A percentile compares a stretch with the other conserved stretches of the same genome.
phyloP scores from a whole-genome alignment of 1,140 invertebrate species.

The Phocides pigmalion region DNA sequence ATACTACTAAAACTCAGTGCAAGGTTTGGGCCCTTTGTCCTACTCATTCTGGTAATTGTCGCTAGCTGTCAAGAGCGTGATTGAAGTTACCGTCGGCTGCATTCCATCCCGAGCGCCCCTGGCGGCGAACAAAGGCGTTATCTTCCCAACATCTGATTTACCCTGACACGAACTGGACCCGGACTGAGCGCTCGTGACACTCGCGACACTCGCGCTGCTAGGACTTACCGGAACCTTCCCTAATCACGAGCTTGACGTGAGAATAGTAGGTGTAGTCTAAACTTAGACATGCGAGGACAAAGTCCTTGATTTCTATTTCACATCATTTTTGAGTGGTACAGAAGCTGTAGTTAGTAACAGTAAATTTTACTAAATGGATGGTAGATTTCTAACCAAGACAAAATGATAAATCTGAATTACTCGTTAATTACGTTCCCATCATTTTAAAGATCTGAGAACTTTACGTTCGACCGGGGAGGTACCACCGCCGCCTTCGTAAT shows the following conservation, averaged over 20 bases:
- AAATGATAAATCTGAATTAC: too few relatives aligned
- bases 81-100: conserved; percentile 8
- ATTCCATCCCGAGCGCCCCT: background rate
- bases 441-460: too few relatives aligned
- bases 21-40: conserved; percentile 6
- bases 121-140: conserved; percentile 1
- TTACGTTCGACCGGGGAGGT: too few relatives aligned
- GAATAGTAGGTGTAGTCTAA: background rate
- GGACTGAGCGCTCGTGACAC: background rate
- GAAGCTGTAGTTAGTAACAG: too few relatives aligned
- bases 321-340: too few relatives aligned
- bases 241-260: background rate
- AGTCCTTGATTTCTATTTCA: background rate
- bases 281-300: background rate
- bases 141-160: conserved; percentile 21
- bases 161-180: conserved; percentile 7
- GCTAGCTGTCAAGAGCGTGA: conserved; percentile 20
- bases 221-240: background rate
- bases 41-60: conserved; percentile 7
- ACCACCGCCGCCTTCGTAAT: too few relatives aligned
- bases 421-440: too few relatives aligned
- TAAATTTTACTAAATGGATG: too few relatives aligned
- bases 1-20: background rate
- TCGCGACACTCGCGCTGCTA: background rate
- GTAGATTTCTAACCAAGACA: too few relatives aligned